Percentiles rank a stretch among this genome's conserved stretches.
Conservation (phyloP, 1,140 invertebrate species). For the Eupristina koningsbergeri region DNA sequence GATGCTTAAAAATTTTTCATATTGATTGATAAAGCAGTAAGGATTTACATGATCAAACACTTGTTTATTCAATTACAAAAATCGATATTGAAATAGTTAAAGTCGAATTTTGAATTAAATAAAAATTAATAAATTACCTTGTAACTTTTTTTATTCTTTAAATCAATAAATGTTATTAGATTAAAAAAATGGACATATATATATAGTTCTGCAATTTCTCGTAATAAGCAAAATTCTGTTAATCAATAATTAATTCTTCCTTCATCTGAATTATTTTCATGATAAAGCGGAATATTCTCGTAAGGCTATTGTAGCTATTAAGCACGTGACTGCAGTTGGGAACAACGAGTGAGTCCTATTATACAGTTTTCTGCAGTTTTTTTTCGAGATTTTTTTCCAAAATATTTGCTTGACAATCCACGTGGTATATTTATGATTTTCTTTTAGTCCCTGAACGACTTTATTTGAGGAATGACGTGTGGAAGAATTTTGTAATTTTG, state of each 20-base stretch:
- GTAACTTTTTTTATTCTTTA: no score
- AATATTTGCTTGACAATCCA: constrained; percentile 25
- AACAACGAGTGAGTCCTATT: background rate
- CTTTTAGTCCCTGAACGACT: background rate
- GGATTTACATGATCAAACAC: background rate
- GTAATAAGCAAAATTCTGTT: background rate
- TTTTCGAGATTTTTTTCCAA: background rate
- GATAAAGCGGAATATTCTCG: background rate
- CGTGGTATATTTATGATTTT: constrained; percentile 34
- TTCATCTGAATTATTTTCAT: background rate
- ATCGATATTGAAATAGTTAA: background rate
- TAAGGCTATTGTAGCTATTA: background rate
- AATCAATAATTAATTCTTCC: background rate
- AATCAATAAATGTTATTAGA: no score
- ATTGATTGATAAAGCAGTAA: background rate
- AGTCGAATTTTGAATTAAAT: background rate
- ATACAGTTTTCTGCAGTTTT: constrained; percentile 20
- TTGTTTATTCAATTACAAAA: background rate
- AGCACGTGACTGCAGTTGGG: background rate
- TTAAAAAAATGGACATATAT: no score
- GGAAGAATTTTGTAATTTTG: constrained; percentile 13
- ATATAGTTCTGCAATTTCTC: no score
- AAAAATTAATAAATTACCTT: background rate
- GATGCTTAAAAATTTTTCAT: background rate
- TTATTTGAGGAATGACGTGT: background rate